Conservation (phyloP, 2,113 vertebrate genomes). For the Oxyruncus cristatus region DNA sequence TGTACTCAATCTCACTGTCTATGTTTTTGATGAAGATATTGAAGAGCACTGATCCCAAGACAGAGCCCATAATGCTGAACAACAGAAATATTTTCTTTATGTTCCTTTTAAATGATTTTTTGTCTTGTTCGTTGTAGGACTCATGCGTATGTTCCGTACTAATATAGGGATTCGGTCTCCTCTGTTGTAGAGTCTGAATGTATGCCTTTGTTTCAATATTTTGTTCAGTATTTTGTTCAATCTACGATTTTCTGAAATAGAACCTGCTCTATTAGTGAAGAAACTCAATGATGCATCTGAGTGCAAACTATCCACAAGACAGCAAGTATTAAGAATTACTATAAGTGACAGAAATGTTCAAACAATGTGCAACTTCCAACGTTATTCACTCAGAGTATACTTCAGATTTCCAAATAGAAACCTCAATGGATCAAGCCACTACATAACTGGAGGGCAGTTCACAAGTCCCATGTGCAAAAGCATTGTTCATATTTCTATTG, state of each 20-base stretch:
- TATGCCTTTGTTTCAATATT: background rate
- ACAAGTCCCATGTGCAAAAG: background rate
- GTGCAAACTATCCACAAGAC: background rate
- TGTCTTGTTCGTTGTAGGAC: background rate
- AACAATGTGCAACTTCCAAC: background rate
- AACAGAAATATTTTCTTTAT: background rate
- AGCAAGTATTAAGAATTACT: background rate
- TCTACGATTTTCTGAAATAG: background rate
- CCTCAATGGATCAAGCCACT: background rate
- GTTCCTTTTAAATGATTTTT: background rate
- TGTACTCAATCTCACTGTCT: background rate
- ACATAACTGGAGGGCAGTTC: background rate
- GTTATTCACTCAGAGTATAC: background rate
- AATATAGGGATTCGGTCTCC: background rate
- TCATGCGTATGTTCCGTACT: background rate
- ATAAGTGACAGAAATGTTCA: background rate
- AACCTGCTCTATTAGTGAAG: background rate
- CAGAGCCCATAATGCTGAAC: background rate
- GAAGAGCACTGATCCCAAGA: background rate
- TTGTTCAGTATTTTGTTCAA: background rate
- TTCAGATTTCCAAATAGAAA: background rate
- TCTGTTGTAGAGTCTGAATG: background rate
- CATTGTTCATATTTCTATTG: background rate
- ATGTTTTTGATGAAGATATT: accelerated
- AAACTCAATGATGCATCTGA: background rate